Evolutionary conservation across 2,797 vertebrate species (phyloP).

Genomic region (Pterois miles): DNA sequence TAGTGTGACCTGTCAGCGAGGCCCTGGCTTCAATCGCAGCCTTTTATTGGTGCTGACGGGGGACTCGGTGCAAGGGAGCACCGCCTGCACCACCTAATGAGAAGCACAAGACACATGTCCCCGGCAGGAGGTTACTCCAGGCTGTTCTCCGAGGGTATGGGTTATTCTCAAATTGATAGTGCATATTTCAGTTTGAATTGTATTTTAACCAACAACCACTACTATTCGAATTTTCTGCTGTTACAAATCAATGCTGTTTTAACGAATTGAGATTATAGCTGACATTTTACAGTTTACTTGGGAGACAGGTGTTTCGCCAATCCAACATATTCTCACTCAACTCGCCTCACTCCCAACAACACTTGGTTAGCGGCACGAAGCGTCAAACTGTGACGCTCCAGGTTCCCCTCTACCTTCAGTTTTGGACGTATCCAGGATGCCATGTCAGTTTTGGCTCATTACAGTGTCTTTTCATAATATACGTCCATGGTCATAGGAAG

Average conservation of each 20-base stretch:
- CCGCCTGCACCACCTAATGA: background rate
- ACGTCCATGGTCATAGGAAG: too few species aligned
- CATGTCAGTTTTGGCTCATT: background rate
- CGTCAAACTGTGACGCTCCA: too few species aligned
- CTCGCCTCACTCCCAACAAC: background rate
- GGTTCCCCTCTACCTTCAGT: too few species aligned
- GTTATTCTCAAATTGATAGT: background rate
- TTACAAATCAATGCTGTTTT: background rate
- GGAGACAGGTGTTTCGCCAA: background rate
- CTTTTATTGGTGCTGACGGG: background rate
- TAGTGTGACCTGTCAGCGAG: conserved; percentile 1
- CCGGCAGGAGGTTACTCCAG: background rate
- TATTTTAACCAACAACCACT: background rate
- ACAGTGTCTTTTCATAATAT: background rate
- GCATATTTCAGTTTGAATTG: background rate
- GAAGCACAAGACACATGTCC: background rate
- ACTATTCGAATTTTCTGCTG: background rate
- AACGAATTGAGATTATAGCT: background rate
- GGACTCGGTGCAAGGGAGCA: background rate
- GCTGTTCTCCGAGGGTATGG: background rate
- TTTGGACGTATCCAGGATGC: too few species aligned
- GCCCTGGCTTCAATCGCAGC: background rate
- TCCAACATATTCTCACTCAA: background rate
- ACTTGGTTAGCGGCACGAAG: too few species aligned
- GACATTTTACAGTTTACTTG: background rate